phyloP scores from a whole-genome alignment of 2,113 vertebrate genomes.

The Oryzias curvinotus region DNA sequence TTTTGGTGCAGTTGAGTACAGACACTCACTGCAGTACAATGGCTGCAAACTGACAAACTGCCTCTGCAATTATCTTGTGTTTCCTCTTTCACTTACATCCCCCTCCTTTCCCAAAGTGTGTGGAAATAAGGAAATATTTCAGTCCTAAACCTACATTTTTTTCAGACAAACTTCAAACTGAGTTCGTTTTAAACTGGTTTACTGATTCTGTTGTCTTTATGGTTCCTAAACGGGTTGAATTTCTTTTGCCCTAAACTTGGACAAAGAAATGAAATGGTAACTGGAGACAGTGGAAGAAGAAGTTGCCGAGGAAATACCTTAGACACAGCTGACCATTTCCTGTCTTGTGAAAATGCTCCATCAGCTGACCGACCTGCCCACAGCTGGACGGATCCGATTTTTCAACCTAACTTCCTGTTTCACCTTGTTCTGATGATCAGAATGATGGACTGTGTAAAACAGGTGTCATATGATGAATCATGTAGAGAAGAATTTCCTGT shows the following conservation, averaged over 20 bases:
- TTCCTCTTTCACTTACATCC: slow-evolving; percentile 43
- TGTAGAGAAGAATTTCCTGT: no score
- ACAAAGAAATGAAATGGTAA: no score
- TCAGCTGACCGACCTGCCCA: slow-evolving; percentile 33
- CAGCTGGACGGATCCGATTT: slow-evolving; percentile 2
- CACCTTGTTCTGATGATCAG: background rate
- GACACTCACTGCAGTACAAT: background rate
- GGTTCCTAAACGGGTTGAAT: no score
- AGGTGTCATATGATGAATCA: background rate
- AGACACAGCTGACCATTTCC: background rate
- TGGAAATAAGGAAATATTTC: slow-evolving; percentile 8
- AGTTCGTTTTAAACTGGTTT: no score
- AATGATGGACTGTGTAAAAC: background rate
- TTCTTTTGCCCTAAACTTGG: no score
- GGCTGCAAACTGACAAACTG: background rate
- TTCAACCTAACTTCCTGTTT: slow-evolving; percentile 32
- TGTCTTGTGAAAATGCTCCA: background rate
- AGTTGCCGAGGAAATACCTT: background rate
- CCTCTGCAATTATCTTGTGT: background rate
- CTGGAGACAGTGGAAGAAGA: no score
- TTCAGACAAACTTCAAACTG: no score
- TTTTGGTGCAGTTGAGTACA: background rate
- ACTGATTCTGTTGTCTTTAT: no score
- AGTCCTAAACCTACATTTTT: no score
- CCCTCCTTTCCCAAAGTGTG: slow-evolving; percentile 17